Conservation (phyloP, 2,113 vertebrate genomes). For the Rostratula benghalensis region DNA sequence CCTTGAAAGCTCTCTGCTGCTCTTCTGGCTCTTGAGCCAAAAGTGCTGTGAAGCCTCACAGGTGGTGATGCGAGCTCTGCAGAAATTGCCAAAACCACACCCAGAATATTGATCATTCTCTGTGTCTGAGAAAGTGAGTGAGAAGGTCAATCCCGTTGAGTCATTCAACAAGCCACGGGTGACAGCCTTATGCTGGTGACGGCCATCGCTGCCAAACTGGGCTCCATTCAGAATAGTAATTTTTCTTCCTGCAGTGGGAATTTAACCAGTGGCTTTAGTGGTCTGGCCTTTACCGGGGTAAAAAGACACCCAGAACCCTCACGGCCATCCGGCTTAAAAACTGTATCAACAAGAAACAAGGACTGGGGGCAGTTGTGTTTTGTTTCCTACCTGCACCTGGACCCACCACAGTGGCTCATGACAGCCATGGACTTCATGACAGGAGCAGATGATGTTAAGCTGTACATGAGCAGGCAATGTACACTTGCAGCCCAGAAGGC, state of each 20-base stretch:
- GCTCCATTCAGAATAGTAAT: not conserved
- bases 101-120: not conserved
- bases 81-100: not conserved
- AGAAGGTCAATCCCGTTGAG: not conserved
- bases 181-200: not conserved
- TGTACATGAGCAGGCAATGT: too few species aligned
- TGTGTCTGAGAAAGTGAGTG: not conserved
- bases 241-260: not conserved
- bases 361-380: not conserved
- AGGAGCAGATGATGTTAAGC: too few species aligned
- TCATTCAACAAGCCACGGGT: not conserved
- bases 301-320: not conserved
- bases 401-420: not conserved
- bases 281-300: fast-evolving
- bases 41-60: not conserved
- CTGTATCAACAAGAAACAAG: not conserved
- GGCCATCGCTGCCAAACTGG: not conserved
- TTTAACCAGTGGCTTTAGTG: not conserved
- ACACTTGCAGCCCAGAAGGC: too few species aligned
- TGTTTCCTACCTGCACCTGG: not conserved
- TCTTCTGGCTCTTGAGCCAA: not conserved
- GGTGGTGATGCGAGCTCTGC: not conserved
- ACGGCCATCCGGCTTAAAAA: not conserved
- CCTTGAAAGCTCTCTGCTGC: not conserved
- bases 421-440: not conserved